Base-by-base conservation (phyloP, 2,797 vertebrate species). In the Chromobotia macracanthus region DNA sequence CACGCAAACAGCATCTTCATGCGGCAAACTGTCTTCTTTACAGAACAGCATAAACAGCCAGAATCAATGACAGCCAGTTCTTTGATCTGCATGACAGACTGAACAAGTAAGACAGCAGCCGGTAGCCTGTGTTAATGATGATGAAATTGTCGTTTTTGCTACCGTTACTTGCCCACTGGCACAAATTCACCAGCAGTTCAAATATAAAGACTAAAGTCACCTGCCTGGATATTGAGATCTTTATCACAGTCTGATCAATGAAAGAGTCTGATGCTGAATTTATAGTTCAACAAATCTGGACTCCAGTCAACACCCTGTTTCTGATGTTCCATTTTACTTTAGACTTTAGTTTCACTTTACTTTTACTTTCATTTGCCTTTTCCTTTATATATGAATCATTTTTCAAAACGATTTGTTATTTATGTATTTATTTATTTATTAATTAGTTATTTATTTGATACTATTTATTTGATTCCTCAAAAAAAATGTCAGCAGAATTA, bases 371-470 rank as follows among this genome's bases (percentile, higher is more conserved):
- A 73, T 82, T 68, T 41, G 12, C 41, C 18, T 61, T 68, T 56
- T 65, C 38, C 79, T 72, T 84, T 79, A 46, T 68, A 55, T 75
- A 55, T 48, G 86, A 87, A 85, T 85, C 80, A 85, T 88, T 86
- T 84, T 87, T 87, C 82, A 87, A 83, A 85, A 87, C 86, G 77
- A 84, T 92, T 87, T 91, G 92, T 83, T 86, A 87, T 85, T 88
- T 89, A 95, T 94, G 90, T 94, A 94, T 94, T 86, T 95, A 95
- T 95, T 94, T 95, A 95, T 95, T 94, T 95, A 95, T 95, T 95
- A 90, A 82, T 88, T 87, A 87, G 87, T 93, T 93, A 94, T 93
- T 94, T 95, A 95, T 94, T 94, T 90, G 89, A 91, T 92, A 88
- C 83, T 93, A 95, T 94, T 95, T 95, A 95, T 95, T 95, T 92